Percentiles rank a stretch among this genome's conserved stretches.
These are phyloP conservation scores for Melinaea menophilus DNA, from an alignment of 2,888 invertebrate species.

Conservation along the genomic window DNA sequence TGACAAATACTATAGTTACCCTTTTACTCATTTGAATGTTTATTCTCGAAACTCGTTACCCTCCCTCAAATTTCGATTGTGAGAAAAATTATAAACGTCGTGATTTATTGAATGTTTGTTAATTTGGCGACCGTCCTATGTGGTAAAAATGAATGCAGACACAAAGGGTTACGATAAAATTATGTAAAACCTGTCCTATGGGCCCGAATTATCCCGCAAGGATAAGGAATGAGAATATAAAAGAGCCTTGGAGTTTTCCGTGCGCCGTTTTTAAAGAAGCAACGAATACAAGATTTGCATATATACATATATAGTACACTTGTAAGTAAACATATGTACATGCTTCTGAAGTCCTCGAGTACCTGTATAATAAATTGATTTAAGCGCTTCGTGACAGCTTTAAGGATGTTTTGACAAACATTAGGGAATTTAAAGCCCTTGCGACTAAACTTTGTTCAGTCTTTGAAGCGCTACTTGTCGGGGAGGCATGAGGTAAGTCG, in stretches of 20 bases:
- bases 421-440: constrained; percentile 68
- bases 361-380: constrained; percentile 76
- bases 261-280: constrained; percentile 66
- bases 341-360: constrained; percentile 61
- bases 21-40: constrained; percentile 62
- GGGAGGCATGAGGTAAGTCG: constrained; percentile 47
- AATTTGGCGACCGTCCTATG: constrained; percentile 52
- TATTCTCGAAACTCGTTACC: constrained; percentile 71
- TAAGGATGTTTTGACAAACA: constrained; percentile 74
- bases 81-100: constrained; percentile 45
- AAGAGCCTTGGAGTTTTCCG: constrained; percentile 73
- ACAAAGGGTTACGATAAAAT: constrained; percentile 67
- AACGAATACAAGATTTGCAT: constrained; percentile 70
- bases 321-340: constrained; percentile 39
- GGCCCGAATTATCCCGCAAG: constrained; percentile 73
- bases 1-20: constrained; percentile 62
- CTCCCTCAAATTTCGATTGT: constrained; percentile 65
- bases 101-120: constrained; percentile 71
- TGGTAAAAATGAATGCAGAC: constrained; percentile 52
- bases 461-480: constrained; percentile 48
- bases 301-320: constrained; percentile 49
- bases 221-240: constrained; percentile 75
- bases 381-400: constrained; percentile 73
- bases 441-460: constrained; percentile 65
- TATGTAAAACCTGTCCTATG: constrained; percentile 75